phyloP scores from a whole-genome alignment of 1,140 invertebrate genomes.

The Cardiocondyla obscurior region DNA sequence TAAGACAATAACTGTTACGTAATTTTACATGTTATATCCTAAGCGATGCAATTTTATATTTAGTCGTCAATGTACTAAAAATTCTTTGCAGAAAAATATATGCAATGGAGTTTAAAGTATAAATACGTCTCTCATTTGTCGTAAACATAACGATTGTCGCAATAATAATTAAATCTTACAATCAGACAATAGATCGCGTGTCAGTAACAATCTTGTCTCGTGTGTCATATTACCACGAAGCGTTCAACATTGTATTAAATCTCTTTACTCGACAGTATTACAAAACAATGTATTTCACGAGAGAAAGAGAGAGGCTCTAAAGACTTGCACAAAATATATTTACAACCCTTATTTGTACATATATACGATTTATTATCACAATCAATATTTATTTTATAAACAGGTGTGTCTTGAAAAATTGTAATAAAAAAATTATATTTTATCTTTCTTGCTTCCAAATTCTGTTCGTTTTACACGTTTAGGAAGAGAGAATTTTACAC shows the following conservation, averaged over 20 bases:
- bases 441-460: not conserved
- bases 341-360: not conserved
- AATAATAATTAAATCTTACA: slow-evolving; percentile 50
- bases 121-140: slow-evolving; percentile 1
- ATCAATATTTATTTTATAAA: not conserved
- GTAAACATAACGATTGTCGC: not conserved
- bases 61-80: not conserved
- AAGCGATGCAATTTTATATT: too few relatives aligned
- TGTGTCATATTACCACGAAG: not conserved
- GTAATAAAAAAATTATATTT: not conserved
- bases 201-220: slow-evolving; percentile 14
- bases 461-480: not conserved
- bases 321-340: not conserved
- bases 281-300: not conserved
- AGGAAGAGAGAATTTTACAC: not conserved
- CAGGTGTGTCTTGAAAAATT: not conserved
- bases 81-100: not conserved
- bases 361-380: slow-evolving; percentile 19
- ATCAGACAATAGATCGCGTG: slow-evolving; percentile 64
- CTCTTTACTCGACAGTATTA: not conserved
- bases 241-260: slow-evolving; percentile 23
- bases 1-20: not conserved
- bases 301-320: not conserved
- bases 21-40: not conserved
- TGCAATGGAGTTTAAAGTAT: not conserved